Conservation (phyloP, 2,888 invertebrate species). For the Nomada ruficornis region DNA sequence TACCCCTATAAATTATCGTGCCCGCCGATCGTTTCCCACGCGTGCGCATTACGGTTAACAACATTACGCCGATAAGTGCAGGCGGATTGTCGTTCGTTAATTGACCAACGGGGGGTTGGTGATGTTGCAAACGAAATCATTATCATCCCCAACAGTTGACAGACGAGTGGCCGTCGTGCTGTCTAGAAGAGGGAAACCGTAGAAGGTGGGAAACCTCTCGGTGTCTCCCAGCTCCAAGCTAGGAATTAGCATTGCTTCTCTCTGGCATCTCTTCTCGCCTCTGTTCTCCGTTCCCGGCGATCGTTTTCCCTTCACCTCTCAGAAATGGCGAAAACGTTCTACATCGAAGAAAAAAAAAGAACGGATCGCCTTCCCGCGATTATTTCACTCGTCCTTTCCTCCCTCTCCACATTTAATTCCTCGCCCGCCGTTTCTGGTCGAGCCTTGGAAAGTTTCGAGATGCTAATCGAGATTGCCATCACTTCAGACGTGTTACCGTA, state of each 20-base stretch:
- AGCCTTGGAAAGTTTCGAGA: slow-evolving; percentile 15
- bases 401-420: slow-evolving; percentile 4
- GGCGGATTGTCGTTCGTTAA: not conserved
- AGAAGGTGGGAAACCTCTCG: slow-evolving; percentile 84
- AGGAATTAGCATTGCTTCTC: slow-evolving; percentile 81
- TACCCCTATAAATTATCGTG: not conserved
- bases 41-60: not conserved
- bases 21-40: slow-evolving; percentile 4
- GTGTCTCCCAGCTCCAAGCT: slow-evolving; percentile 80
- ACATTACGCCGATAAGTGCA: not conserved
- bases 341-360: slow-evolving; percentile 39
- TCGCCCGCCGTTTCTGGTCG: not conserved
- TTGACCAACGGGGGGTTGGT: slow-evolving; percentile 1
- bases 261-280: slow-evolving; percentile 78
- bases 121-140: slow-evolving; percentile 56
- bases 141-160: slow-evolving; percentile 62
- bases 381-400: slow-evolving; percentile 50
- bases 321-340: slow-evolving; percentile 21
- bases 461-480: slow-evolving; percentile 23
- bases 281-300: slow-evolving; percentile 56
- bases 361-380: slow-evolving; percentile 59
- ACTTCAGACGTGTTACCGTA: too few relatives aligned
- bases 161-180: slow-evolving; percentile 58
- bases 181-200: slow-evolving; percentile 82
- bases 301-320: slow-evolving; percentile 13